Conservation (phyloP, 2,888 invertebrate genomes). For the Drosophila sordidula region DNA sequence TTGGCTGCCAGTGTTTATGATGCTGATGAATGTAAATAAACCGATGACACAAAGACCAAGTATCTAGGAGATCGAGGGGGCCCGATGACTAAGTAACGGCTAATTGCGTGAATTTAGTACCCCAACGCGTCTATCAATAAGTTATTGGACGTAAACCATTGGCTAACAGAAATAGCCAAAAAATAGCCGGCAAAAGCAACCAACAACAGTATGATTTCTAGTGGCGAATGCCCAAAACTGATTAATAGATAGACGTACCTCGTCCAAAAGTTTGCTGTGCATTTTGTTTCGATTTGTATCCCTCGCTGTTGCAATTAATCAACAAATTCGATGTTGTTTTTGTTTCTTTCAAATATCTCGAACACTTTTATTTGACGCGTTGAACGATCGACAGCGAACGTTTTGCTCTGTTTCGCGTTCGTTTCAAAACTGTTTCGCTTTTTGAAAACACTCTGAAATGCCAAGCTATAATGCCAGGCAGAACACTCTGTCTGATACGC, state of each 20-base stretch:
- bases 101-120: constrained; percentile 24
- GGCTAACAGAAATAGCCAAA: constrained; percentile 52
- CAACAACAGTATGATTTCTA: constrained; percentile 3
- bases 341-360: constrained; percentile 12
- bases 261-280: constrained; percentile 82
- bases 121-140: constrained; percentile 29
- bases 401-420: constrained; percentile 70
- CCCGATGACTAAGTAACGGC: constrained; percentile 56
- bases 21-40: constrained; percentile 63
- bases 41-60: constrained; percentile 48
- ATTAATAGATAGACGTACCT: constrained; percentile 68
- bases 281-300: constrained; percentile 58
- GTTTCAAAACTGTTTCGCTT: constrained; percentile 77
- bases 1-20: constrained; percentile 60
- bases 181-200: constrained; percentile 22
- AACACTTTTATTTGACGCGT: constrained; percentile 32
- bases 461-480: constrained; percentile 23
- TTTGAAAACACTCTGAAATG: constrained; percentile 62
- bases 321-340: constrained; percentile 36
- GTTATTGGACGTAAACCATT: constrained; percentile 42
- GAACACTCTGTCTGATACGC: constrained; percentile 18
- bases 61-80: neutral
- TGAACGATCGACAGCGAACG: constrained; percentile 40
- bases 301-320: constrained; percentile 40
- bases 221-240: constrained; percentile 9